Evolutionary conservation across 2,888 invertebrate species (phyloP).

Genomic region (Dicranocentrus wangi): DNA sequence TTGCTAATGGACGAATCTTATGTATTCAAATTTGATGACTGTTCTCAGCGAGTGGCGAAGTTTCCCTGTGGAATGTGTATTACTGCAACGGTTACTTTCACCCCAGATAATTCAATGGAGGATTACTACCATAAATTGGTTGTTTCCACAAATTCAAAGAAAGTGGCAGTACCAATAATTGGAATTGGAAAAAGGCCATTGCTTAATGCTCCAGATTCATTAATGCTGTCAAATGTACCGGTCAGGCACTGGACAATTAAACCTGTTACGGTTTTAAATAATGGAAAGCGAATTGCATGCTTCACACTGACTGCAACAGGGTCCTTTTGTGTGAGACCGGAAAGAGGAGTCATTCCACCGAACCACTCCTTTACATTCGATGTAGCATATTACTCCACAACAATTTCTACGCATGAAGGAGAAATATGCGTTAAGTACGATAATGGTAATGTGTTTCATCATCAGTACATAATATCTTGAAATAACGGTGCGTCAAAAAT

Average conservation of each 20-base stretch:
- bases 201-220: slow-evolving; percentile 66
- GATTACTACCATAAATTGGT: slow-evolving; percentile 68
- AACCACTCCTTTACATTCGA: slow-evolving; percentile 64
- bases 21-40: slow-evolving; percentile 65
- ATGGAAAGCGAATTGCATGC: slow-evolving; percentile 60
- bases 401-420: slow-evolving; percentile 55
- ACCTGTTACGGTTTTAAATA: slow-evolving; percentile 58
- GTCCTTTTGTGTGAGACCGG: slow-evolving; percentile 68
- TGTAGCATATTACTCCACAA: slow-evolving; percentile 58
- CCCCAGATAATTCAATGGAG: slow-evolving; percentile 59
- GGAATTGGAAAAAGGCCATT: slow-evolving; percentile 68
- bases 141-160: slow-evolving; percentile 56
- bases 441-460: slow-evolving; percentile 67
- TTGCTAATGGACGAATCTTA: slow-evolving; percentile 66
- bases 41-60: slow-evolving; percentile 59
- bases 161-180: slow-evolving; percentile 67
- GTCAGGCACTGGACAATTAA: slow-evolving; percentile 63
- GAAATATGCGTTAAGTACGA: slow-evolving; percentile 67
- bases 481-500: slow-evolving; percentile 11
- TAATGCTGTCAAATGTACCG: slow-evolving; percentile 64
- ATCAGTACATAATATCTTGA: neutral
- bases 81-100: slow-evolving; percentile 64
- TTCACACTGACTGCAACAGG: slow-evolving; percentile 64
- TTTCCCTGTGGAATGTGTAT: slow-evolving; percentile 71
- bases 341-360: slow-evolving; percentile 62